Evolutionary conservation across 2,888 invertebrate species (phyloP).

Genomic region (Hyposoter dolosus): DNA sequence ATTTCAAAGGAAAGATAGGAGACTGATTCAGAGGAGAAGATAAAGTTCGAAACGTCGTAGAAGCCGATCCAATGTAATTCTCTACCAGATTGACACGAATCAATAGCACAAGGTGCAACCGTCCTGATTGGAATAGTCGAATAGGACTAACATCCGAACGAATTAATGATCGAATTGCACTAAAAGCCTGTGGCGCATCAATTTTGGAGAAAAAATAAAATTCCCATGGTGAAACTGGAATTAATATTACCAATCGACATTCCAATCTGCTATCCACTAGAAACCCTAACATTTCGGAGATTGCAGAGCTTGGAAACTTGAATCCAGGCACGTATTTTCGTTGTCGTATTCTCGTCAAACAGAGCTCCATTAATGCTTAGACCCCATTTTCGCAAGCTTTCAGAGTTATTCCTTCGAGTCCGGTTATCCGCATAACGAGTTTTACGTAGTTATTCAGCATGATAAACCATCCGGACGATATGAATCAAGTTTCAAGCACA

Average conservation of each 20-base stretch:
- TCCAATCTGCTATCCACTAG: not conserved
- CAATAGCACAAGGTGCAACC: slow-evolving; percentile 31
- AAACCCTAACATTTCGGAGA: not conserved
- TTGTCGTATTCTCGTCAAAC: slow-evolving; percentile 39
- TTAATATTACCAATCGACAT: too few relatives aligned
- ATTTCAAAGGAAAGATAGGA: slow-evolving; percentile 1
- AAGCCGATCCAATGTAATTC: slow-evolving; percentile 52
- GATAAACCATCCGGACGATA: slow-evolving; percentile 68
- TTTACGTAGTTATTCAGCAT: slow-evolving; percentile 60
- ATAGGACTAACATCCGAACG: not conserved
- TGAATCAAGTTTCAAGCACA: slow-evolving; percentile 74
- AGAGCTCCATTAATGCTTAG: slow-evolving; percentile 49
- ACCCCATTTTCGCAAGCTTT: slow-evolving; percentile 24
- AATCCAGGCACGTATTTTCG: slow-evolving; percentile 29
- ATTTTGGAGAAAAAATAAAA: not conserved
- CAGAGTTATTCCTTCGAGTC: slow-evolving; percentile 43
- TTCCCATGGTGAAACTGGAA: not conserved
- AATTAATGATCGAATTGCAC: not conserved
- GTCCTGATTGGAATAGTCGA: slow-evolving; percentile 41
- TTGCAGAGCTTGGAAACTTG: slow-evolving; percentile 23
- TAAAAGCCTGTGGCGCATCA: not conserved
- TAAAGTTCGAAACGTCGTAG: slow-evolving; percentile 18
- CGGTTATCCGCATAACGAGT: slow-evolving; percentile 68
- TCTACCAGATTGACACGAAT: slow-evolving; percentile 32
- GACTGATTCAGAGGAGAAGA: slow-evolving; percentile 4